Evolutionary conservation across 35 echinoderm and acorn worm genomes (phyloP).

Genomic region (Apostichopus japonicus): DNA sequence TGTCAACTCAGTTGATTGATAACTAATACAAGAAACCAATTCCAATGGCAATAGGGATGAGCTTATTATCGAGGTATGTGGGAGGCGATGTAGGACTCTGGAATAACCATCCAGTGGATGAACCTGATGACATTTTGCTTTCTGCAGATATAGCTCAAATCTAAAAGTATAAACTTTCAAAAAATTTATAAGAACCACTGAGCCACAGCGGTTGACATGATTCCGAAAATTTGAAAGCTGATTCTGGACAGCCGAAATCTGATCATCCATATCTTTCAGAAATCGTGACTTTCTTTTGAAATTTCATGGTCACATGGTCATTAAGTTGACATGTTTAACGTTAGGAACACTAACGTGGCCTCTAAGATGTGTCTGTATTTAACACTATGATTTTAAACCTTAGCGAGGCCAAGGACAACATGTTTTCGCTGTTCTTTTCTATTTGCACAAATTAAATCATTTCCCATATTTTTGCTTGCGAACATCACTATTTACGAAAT

Average conservation of each 20-base stretch:
- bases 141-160: too few relatives aligned
- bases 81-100: too few relatives aligned
- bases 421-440: background rate
- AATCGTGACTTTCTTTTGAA: background rate
- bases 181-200: background rate
- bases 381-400: background rate
- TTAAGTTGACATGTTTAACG: background rate
- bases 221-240: background rate
- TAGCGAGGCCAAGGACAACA: background rate
- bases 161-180: too few relatives aligned
- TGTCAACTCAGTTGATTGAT: too few relatives aligned
- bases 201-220: background rate
- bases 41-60: too few relatives aligned
- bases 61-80: too few relatives aligned
- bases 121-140: too few relatives aligned
- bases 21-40: too few relatives aligned
- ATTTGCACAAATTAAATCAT: background rate
- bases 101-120: too few relatives aligned
- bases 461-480: background rate
- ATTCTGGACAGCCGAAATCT: background rate
- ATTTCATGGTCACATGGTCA: constrained; percentile 3
- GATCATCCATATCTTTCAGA: background rate
- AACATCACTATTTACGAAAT: background rate
- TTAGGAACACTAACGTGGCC: background rate
- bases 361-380: constrained; percentile 1